Percentiles rank a stretch among this genome's conserved stretches.
Conservation (phyloP, 2,113 vertebrate species). For the Gopherus flavomarginatus region DNA sequence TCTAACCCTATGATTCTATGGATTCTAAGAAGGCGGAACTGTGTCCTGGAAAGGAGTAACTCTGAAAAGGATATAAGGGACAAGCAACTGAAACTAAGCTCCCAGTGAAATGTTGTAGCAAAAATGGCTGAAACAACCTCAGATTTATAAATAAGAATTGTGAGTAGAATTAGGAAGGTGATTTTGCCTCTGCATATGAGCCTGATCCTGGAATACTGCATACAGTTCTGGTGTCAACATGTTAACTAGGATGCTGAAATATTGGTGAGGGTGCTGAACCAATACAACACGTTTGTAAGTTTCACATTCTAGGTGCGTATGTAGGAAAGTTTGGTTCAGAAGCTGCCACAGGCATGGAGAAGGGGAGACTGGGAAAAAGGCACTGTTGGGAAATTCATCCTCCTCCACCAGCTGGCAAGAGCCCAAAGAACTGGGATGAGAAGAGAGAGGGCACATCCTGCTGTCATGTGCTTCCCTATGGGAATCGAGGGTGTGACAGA, state of each 20-base stretch:
- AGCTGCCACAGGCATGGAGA: neutral
- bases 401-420: neutral
- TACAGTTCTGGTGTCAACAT: slow-evolving; percentile 20
- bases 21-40: neutral
- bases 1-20: too few species aligned
- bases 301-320: neutral
- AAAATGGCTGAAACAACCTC: slow-evolving; percentile 11
- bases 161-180: neutral
- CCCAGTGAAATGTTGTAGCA: neutral
- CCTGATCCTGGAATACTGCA: neutral
- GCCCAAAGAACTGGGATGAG: neutral
- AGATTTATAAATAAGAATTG: neutral
- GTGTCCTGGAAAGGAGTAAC: neutral
- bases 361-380: neutral
- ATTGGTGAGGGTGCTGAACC: slow-evolving; percentile 25
- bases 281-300: neutral
- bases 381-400: neutral
- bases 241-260: slow-evolving; percentile 58
- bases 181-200: slow-evolving; percentile 36
- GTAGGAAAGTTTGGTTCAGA: neutral
- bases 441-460: neutral
- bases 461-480: neutral
- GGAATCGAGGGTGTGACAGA: neutral
- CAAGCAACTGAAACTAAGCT: neutral
- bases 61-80: neutral